These are phyloP conservation scores for Stenoptilia bipunctidactyla DNA, from an alignment of 2,888 invertebrate genomes.

Conservation along the genomic window DNA sequence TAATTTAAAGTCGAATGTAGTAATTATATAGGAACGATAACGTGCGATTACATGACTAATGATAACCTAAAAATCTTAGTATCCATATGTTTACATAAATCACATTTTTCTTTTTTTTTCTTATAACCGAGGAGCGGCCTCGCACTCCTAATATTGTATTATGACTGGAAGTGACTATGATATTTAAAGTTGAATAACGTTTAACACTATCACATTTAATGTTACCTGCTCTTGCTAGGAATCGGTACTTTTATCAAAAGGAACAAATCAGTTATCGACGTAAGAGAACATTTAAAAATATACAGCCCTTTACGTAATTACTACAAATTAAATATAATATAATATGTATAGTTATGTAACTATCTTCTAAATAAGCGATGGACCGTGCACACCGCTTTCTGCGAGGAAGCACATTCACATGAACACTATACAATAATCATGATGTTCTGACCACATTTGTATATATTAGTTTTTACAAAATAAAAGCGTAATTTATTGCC, in stretches of 20 bases:
- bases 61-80: conserved; percentile 35
- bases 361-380: conserved; percentile 16
- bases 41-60: conserved; percentile 35
- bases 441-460: no score
- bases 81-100: conserved; percentile 31
- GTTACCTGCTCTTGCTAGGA: conserved; percentile 31
- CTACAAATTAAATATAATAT: conserved; percentile 5
- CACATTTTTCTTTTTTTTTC: conserved; percentile 46
- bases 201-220: conserved; percentile 60
- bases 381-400: conserved; percentile 6
- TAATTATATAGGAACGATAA: conserved; percentile 55
- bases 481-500: conserved; percentile 80
- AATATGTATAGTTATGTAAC: conserved; percentile 3
- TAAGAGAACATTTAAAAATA: conserved; percentile 23
- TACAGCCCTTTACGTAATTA: conserved; percentile 34
- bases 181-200: conserved; percentile 47
- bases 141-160: conserved; percentile 38
- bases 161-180: conserved; percentile 70
- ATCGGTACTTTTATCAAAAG: conserved; percentile 42
- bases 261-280: conserved; percentile 41
- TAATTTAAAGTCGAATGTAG: conserved; percentile 42
- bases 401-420: no score
- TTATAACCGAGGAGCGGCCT: conserved; percentile 18
- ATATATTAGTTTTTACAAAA: conserved; percentile 39
- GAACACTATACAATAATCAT: no score